Evolutionary conservation across 1,140 invertebrate genomes (phyloP), one percentile per base, ranked within the genome.

Genomic region (Drosophila varians): DNA sequence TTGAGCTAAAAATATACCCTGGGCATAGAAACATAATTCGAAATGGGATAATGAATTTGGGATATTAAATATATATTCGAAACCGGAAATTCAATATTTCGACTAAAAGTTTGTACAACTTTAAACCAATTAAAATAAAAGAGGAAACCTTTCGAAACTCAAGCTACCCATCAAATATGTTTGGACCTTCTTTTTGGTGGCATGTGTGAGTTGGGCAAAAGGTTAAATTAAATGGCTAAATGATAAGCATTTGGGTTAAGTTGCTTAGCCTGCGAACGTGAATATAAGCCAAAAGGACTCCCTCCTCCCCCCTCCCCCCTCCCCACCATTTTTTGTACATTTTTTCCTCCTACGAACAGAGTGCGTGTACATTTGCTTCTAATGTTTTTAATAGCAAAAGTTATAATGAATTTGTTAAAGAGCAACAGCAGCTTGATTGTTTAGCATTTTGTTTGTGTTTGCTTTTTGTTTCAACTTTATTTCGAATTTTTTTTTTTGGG

Each of bases 201-300:
- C 54, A 56, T 68, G 56, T 45, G 55, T 58, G 53, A 54, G 53
- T 51, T 56, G 57, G 68, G 76, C 82, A 80, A 87, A 86, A 87
- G 82, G 82, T 87, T 87, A 87, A 87, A 87, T 87, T 74, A 87
- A 87, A 87, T 87, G 82, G 82, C 83, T 82, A 87, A 87, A 87
- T 87, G 82, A 87, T 87, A 87, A 87, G 82, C 82, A 87, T 87
- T 87, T 87, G 82, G 82, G 82, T 87, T 87, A 87, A 87, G 82
- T 77, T 87, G 82, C 58, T 74, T 23, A 16, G 64, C 40, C 60
- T 56, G 58, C 36, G 56, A 56, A 68, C 38, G 55, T 53, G 56
- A 61, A 72, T 61, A 48, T 62, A 72, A 61, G 69, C 19, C 28
- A 36, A 26, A 49, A 31, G 36, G 49, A 49, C 46, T 38, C 61